Evolutionary conservation across 2,888 invertebrate species (phyloP).

Genomic region (Coleophora deauratella): DNA sequence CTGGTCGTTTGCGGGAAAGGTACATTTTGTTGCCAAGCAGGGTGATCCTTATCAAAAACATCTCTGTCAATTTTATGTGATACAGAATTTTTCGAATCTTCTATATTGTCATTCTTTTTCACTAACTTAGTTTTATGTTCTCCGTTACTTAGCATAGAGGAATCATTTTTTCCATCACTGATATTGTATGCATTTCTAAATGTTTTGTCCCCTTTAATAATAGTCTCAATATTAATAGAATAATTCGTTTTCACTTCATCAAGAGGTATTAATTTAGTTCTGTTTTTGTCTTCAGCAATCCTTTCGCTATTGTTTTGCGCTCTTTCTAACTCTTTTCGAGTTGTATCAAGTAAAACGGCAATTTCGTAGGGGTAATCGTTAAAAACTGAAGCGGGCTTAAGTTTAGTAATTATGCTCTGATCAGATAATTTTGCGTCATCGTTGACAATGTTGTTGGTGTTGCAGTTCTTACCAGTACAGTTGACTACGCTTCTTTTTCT

Average conservation of each 20-base stretch:
- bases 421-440: slow-evolving; percentile 13
- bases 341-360: slow-evolving; percentile 32
- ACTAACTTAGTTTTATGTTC: slow-evolving; percentile 30
- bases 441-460: slow-evolving; percentile 12
- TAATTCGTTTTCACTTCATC: slow-evolving; percentile 10
- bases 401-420: slow-evolving; percentile 29
- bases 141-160: slow-evolving; percentile 29
- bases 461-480: slow-evolving; percentile 10
- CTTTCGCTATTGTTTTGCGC: slow-evolving; percentile 4
- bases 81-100: slow-evolving; percentile 28
- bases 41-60: slow-evolving; percentile 34
- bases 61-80: slow-evolving; percentile 27
- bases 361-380: slow-evolving; percentile 53
- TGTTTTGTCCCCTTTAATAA: slow-evolving; percentile 6
- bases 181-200: not conserved
- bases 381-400: slow-evolving; percentile 31
- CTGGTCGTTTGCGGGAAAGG: slow-evolving; percentile 26
- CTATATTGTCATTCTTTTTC: slow-evolving; percentile 31
- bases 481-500: slow-evolving; percentile 28
- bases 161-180: slow-evolving; percentile 2
- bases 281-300: slow-evolving; percentile 2
- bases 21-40: slow-evolving; percentile 38
- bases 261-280: slow-evolving; percentile 1
- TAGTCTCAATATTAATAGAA: slow-evolving; percentile 10
- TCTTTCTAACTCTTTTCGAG: slow-evolving; percentile 17